Conservation (phyloP, 2,888 invertebrate species). For the Caenorhabditis drosophilae region DNA sequence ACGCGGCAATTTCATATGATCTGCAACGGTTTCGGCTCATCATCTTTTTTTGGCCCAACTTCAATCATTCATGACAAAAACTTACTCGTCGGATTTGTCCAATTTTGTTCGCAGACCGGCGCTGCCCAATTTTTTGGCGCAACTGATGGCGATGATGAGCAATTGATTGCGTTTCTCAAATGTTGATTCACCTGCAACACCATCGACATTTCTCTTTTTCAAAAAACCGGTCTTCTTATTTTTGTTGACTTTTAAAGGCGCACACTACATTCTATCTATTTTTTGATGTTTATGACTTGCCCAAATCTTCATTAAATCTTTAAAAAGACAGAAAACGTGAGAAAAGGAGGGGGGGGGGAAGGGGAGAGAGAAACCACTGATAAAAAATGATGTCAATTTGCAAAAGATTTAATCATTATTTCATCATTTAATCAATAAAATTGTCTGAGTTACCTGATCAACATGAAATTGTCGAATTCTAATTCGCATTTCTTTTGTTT, state of each 20-base stretch:
- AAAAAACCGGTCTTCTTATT: too few relatives aligned
- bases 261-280: too few relatives aligned
- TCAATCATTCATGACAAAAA: not conserved
- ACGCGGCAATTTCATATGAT: conserved; percentile 43
- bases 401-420: too few relatives aligned
- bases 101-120: conserved; percentile 14
- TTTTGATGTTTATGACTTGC: too few relatives aligned
- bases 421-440: not conserved
- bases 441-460: not conserved
- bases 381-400: too few relatives aligned
- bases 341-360: too few relatives aligned
- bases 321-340: too few relatives aligned
- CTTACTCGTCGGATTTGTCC: conserved; percentile 36
- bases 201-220: too few relatives aligned
- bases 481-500: conserved; percentile 17
- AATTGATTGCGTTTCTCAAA: conserved; percentile 18
- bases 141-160: conserved; percentile 27
- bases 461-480: conserved; percentile 22
- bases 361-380: too few relatives aligned
- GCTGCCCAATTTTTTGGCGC: conserved; percentile 9
- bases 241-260: too few relatives aligned
- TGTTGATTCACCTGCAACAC: conserved; percentile 19
- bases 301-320: too few relatives aligned
- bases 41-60: not conserved
- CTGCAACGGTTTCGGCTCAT: too few relatives aligned